Percentiles rank a stretch among this genome's conserved stretches.
Evolutionary conservation across 2,888 invertebrate species (phyloP).

Genomic region (Cephalotes varians): DNA sequence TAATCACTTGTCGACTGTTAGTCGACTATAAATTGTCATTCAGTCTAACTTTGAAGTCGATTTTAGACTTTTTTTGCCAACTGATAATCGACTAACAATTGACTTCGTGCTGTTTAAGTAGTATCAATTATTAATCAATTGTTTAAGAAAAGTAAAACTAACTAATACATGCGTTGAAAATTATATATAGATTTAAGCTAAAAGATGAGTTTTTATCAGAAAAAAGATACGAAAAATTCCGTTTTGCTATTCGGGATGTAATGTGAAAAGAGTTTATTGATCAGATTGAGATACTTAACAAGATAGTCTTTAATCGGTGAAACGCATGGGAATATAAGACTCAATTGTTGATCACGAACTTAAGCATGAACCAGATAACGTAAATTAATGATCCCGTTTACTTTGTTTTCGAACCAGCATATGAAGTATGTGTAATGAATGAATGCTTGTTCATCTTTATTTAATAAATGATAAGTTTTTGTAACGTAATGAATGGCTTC

Average conservation of each 20-base stretch:
- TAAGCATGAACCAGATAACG: neutral
- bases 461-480: neutral
- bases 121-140: neutral
- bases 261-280: neutral
- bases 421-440: neutral
- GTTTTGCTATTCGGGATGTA: neutral
- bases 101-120: too few species aligned
- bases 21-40: too few species aligned
- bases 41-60: too few species aligned
- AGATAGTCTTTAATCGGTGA: neutral
- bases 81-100: too few species aligned
- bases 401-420: neutral
- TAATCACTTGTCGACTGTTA: too few species aligned
- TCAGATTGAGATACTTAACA: neutral
- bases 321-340: neutral
- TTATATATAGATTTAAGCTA: neutral
- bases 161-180: neutral
- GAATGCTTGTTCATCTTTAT: neutral
- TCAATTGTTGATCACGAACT: conserved; percentile 5
- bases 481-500: neutral
- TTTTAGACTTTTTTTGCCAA: too few species aligned
- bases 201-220: neutral
- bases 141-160: neutral
- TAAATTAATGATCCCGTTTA: neutral
- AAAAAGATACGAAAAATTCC: neutral